A percentile compares a stretch with the other conserved stretches of the same genome.
Conservation (phyloP, 2,888 invertebrate genomes). For the Drosophila nigritarsus region DNA sequence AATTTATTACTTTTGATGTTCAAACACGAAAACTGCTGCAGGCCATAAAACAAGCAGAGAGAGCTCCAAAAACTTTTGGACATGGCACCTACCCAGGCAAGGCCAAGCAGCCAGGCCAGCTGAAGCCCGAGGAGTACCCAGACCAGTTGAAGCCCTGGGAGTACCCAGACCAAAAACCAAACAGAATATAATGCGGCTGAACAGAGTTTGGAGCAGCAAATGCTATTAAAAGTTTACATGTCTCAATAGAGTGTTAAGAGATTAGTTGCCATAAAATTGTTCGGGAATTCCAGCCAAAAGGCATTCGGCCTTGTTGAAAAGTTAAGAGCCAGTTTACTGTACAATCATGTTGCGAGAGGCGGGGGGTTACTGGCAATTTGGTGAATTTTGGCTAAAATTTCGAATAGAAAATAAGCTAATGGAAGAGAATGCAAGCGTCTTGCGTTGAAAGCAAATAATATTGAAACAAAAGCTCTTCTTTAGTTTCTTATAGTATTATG, state of each 20-base stretch:
- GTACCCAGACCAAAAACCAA: constrained; percentile 5
- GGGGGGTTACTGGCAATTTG: constrained; percentile 12
- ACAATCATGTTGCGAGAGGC: background rate
- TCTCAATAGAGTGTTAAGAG: constrained; percentile 81
- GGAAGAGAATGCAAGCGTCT: background rate
- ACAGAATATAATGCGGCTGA: constrained; percentile 16
- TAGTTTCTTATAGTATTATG: background rate
- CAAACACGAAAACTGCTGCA: constrained; percentile 79
- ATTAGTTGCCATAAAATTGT: constrained; percentile 78
- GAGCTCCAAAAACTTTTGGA: constrained; percentile 51
- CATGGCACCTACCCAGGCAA: constrained; percentile 17
- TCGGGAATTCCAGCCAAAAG: constrained; percentile 45
- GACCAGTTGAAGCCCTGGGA: background rate
- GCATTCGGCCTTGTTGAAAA: constrained; percentile 42
- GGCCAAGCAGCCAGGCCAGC: constrained; percentile 1
- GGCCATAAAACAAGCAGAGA: constrained; percentile 70
- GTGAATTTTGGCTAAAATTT: constrained; percentile 15
- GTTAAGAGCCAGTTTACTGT: constrained; percentile 23
- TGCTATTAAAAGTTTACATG: constrained; percentile 81
- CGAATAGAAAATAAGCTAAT: constrained; percentile 5
- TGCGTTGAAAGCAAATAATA: constrained; percentile 6
- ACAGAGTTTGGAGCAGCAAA: constrained; percentile 53
- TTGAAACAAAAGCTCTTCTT: background rate
- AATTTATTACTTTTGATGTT: constrained; percentile 83
- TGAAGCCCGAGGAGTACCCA: background rate